Conservation (phyloP, 37 sponge, comb jelly and placozoan species). For the Aphrocallistes beatrix region DNA sequence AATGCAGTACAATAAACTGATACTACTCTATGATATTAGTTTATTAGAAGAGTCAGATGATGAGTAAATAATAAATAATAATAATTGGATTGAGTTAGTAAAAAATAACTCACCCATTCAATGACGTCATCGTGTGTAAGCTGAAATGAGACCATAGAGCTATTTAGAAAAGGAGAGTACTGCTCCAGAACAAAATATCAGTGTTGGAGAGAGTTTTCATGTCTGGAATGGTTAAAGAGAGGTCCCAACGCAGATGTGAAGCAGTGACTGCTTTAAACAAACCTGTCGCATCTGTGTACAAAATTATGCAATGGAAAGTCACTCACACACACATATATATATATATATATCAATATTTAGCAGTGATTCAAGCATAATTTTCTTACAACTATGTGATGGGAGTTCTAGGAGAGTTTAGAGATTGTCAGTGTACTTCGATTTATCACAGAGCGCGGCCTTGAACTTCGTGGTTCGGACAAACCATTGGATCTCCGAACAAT, state of each 20-base stretch:
- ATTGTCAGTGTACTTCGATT: slow-evolving; percentile 18
- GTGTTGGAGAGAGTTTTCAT: background rate
- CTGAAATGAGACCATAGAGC: background rate
- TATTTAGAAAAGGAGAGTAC: background rate
- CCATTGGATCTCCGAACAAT: slow-evolving; percentile 15
- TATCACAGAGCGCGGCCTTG: slow-evolving; percentile 20
- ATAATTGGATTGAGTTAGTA: background rate
- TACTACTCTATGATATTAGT: too few species aligned
- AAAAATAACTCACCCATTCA: background rate
- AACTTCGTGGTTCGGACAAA: slow-evolving; percentile 22
- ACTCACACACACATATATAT: too few species aligned
- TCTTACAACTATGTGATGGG: too few species aligned
- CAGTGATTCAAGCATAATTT: too few species aligned
- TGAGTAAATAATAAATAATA: too few species aligned
- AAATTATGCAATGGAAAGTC: too few species aligned
- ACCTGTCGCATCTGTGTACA: too few species aligned
- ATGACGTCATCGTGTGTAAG: background rate
- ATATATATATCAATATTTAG: too few species aligned
- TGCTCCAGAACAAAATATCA: background rate
- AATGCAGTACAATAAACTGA: background rate
- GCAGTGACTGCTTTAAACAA: background rate
- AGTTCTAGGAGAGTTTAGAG: too few species aligned
- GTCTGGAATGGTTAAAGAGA: background rate
- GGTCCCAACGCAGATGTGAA: background rate
- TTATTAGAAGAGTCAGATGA: too few species aligned